These are phyloP conservation scores for Watsonalla cultraria DNA, from an alignment of 2,888 invertebrate genomes.

Conservation along the genomic window DNA sequence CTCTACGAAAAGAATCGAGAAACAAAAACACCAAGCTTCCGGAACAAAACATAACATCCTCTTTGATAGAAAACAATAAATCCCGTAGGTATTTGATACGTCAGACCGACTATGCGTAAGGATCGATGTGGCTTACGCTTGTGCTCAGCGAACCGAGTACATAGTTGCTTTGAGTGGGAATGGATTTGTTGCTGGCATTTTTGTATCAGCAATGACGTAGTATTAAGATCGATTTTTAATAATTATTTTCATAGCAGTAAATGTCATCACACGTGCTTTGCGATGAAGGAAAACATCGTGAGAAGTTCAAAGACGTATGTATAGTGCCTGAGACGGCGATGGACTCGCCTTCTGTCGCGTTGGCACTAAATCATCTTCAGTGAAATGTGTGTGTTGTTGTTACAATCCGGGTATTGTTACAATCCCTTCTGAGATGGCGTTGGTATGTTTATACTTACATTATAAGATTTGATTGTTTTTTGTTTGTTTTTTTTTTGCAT, in stretches of 20 bases:
- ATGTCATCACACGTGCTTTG: neutral
- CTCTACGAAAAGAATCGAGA: neutral
- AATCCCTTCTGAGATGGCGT: too few relatives aligned
- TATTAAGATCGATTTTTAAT: too few relatives aligned
- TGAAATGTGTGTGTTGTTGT: too few relatives aligned
- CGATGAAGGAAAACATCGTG: too few relatives aligned
- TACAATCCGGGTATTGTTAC: too few relatives aligned
- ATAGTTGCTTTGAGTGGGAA: conserved; percentile 23
- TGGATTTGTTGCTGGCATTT: conserved; percentile 13
- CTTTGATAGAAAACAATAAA: conserved; percentile 14
- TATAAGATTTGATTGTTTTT: too few relatives aligned
- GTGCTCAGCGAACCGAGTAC: conserved; percentile 22
- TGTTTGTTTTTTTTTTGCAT: too few relatives aligned
- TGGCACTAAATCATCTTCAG: too few relatives aligned
- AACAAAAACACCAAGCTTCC: neutral
- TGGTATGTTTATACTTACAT: too few relatives aligned
- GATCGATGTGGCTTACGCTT: conserved; percentile 19
- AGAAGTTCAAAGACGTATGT: too few relatives aligned
- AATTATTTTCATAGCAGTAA: neutral
- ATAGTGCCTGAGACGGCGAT: too few relatives aligned
- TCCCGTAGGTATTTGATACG: conserved; percentile 8
- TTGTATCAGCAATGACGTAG: neutral
- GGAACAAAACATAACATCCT: neutral
- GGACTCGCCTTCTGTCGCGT: too few relatives aligned
- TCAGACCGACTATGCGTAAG: conserved; percentile 22